These are phyloP conservation scores for Apomyelois bistriatella DNA, from an alignment of 2,888 invertebrate species.

Conservation along the genomic window DNA sequence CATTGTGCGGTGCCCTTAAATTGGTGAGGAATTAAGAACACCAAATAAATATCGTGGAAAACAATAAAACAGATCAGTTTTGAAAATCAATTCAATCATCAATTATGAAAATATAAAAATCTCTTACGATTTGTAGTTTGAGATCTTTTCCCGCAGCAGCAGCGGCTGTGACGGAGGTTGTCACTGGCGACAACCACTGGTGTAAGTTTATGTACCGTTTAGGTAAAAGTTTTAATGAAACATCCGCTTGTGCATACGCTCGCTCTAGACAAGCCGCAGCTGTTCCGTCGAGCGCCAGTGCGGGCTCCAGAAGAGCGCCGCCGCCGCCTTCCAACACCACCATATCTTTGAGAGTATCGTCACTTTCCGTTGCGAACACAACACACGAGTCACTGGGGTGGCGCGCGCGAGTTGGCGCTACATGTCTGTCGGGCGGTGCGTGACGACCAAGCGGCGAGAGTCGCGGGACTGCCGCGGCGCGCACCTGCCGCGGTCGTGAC, in stretches of 20 bases:
- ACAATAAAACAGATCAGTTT: no score
- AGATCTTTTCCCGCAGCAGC: conserved; percentile 86
- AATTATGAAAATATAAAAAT: not conserved
- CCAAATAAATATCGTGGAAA: no score
- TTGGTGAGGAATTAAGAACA: no score
- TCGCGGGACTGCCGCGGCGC: conserved; percentile 71
- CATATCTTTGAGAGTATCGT: conserved; percentile 50
- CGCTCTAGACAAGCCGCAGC: conserved; percentile 86
- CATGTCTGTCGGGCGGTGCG: conserved; percentile 60
- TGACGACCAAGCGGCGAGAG: conserved; percentile 58
- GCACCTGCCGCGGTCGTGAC: conserved; percentile 52
- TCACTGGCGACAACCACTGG: conserved; percentile 92
- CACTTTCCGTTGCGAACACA: conserved; percentile 47
- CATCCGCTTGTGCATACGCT: conserved; percentile 89
- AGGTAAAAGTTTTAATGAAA: conserved; percentile 93
- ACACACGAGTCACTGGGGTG: conserved; percentile 53
- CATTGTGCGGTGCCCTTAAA: no score
- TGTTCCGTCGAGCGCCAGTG: conserved; percentile 87
- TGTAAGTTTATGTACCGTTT: conserved; percentile 95
- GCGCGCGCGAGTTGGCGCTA: conserved; percentile 51
- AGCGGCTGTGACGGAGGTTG: conserved; percentile 73
- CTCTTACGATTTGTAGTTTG: conserved; percentile 87
- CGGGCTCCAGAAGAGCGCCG: conserved; percentile 72
- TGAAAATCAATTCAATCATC: no score
- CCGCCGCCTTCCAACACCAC: conserved; percentile 77